phyloP scores from a whole-genome alignment of 1,140 invertebrate species.

The Drosophila chauvacae region DNA sequence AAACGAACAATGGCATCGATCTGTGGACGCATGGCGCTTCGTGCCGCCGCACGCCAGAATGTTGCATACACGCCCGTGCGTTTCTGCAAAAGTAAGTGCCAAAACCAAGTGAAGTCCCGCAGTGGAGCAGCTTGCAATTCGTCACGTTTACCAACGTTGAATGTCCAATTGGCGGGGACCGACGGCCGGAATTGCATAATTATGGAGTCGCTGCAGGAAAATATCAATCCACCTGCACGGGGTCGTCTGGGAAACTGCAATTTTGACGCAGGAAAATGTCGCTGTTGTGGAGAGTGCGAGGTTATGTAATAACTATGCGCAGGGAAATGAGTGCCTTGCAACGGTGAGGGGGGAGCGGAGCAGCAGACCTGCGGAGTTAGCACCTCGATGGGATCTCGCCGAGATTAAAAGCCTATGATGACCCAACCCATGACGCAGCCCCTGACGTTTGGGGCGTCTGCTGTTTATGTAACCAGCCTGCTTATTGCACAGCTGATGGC shows the following conservation, averaged over 20 bases:
- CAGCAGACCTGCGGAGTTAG: slow-evolving; percentile 31
- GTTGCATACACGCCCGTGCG: slow-evolving; percentile 84
- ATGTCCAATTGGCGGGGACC: slow-evolving; percentile 2
- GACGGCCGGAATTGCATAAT: slow-evolving; percentile 61
- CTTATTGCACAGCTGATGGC: slow-evolving; percentile 24
- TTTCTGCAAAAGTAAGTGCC: slow-evolving; percentile 85
- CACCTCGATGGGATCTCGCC: slow-evolving; percentile 19
- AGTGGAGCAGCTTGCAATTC: background rate
- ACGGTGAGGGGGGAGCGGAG: slow-evolving; percentile 1
- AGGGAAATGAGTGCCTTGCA: slow-evolving; percentile 51
- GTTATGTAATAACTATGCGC: slow-evolving; percentile 71
- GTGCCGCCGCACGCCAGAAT: slow-evolving; percentile 85
- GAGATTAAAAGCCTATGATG: background rate
- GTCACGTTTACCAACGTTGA: slow-evolving; percentile 48
- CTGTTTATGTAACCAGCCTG: slow-evolving; percentile 62
- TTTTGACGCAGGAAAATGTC: slow-evolving; percentile 14
- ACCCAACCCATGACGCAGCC: slow-evolving; percentile 11
- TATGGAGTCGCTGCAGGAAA: background rate
- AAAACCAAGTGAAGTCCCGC: slow-evolving; percentile 9
- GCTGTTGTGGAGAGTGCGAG: slow-evolving; percentile 37
- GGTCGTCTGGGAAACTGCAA: background rate
- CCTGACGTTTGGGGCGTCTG: slow-evolving; percentile 6
- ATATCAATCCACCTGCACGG: background rate
- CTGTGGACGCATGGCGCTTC: slow-evolving; percentile 85
- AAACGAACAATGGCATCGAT: slow-evolving; percentile 86